A percentile compares a stretch with the other conserved stretches of the same genome.
These are phyloP conservation scores for Poeciliopsis turneri DNA, from an alignment of 2,797 vertebrate species.

Conservation along the genomic window DNA sequence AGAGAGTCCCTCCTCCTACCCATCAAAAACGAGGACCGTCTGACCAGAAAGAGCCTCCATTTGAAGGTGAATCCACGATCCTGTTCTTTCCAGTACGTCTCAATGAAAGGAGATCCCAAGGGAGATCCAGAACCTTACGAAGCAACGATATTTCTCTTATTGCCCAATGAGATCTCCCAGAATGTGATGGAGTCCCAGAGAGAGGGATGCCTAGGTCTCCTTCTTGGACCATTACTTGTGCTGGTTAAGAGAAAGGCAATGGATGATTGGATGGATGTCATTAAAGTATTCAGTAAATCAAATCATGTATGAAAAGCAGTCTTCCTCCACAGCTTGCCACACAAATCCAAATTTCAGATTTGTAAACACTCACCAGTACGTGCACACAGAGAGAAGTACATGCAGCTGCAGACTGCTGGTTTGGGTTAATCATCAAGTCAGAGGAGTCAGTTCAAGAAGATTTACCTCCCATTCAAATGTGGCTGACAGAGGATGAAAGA, in stretches of 20 bases:
- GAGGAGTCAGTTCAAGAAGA: slow-evolving; percentile 71
- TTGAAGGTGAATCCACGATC: background rate
- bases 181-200: background rate
- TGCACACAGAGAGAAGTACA: slow-evolving; percentile 3
- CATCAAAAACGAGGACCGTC: background rate
- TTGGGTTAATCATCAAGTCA: slow-evolving; percentile 61
- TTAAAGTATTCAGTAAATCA: background rate
- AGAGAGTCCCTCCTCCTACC: background rate
- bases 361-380: slow-evolving; percentile 2
- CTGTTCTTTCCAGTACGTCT: background rate
- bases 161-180: background rate
- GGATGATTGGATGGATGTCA: background rate
- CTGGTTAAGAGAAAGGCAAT: background rate
- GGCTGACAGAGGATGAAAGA: slow-evolving; percentile 48
- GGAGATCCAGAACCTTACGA: background rate
- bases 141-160: background rate
- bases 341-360: slow-evolving; percentile 26
- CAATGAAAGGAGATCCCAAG: background rate
- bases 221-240: background rate
- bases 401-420: slow-evolving; percentile 32
- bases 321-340: slow-evolving; percentile 34
- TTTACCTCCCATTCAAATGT: slow-evolving; percentile 82
- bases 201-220: background rate
- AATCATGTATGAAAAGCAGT: slow-evolving; percentile 22
- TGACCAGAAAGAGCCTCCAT: background rate